Evolutionary conservation across 2,797 vertebrate genomes (phyloP), one percentile per base, ranked within the genome.

Genomic region (Merluccius polli): DNA sequence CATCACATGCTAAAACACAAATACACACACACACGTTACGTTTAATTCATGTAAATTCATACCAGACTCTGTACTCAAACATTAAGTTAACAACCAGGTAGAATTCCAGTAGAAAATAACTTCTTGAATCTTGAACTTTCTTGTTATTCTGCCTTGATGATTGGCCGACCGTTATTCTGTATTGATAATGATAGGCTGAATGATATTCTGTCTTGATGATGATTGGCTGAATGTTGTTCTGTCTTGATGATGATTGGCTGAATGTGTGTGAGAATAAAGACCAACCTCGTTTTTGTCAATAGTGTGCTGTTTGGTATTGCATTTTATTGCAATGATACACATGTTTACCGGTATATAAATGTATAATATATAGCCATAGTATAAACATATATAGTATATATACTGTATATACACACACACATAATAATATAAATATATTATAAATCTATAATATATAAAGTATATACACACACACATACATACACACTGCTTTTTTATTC

Each of bases 191-290:
- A 52, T 52, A 6, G 48, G 48, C 48, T n/a, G 48, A 52, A 24
- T 63, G 52, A 24, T 24, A 11, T 10, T 63, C n/a, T 63, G 52
- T 63, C n/a, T 48, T 27, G n/a, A 63, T 27, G 52, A 38, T 38
- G 36, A 52, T 52, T 52, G 48, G 21, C 21, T 52, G 48, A 52
- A 52, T 52, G 48, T 52, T 52, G n/a, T n/a, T 52, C 48, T 52
- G 48, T 52, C 48, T 52, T 52, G 48, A 63, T 63, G 27, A 63
- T 63, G 52, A 27, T 63, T 24, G 52, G 52, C 52, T 63, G 52
- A 63, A 63, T 63, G 52, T 63, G 21, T 63, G 52, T 63, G 52
- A 24, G 52, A 63, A 63, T 63, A 63, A 63, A 63, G 52, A 63
- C 52, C 52, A 63, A 63, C 52, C 52, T 52, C 44, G 7, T 52